phyloP scores from a whole-genome alignment of 1,140 invertebrate genomes.

The Calliphora vicina region DNA sequence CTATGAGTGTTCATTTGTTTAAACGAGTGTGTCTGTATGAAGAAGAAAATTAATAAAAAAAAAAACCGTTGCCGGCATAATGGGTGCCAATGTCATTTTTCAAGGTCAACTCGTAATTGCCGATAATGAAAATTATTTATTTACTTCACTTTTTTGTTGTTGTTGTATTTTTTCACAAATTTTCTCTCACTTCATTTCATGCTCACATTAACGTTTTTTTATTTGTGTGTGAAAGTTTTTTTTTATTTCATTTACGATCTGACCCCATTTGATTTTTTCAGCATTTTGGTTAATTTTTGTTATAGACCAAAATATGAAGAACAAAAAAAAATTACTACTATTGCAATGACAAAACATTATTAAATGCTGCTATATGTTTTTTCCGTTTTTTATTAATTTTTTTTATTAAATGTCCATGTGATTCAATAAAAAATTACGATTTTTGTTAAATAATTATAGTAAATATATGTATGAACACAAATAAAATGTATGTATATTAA shows the following conservation, averaged over 20 bases:
- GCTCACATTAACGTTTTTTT: not conserved
- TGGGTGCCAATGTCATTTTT: constrained; percentile 49
- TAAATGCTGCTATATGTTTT: not conserved
- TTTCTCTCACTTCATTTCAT: not conserved
- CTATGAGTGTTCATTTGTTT: not conserved
- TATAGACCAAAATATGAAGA: constrained; percentile 41
- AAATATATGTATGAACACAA: not conserved
- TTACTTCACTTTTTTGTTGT: not conserved
- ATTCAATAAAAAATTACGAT: not conserved
- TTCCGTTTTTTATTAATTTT: constrained; percentile 35
- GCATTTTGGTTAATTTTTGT: constrained; percentile 23
- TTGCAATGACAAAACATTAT: constrained; percentile 47
- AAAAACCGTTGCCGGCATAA: constrained; percentile 1
- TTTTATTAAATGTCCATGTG: not conserved
- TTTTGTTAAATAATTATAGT: not conserved
- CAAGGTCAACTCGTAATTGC: constrained; percentile 61
- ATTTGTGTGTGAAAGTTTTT: no score
- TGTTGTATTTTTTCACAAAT: not conserved
- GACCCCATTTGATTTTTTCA: constrained; percentile 30
- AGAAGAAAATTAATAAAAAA: not conserved
- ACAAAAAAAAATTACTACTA: constrained; percentile 41
- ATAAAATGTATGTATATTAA: no score
- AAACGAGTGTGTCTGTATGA: not conserved
- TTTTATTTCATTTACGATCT: not conserved
- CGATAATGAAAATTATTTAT: constrained; percentile 61